phyloP scores from a whole-genome alignment of 2,113 vertebrate species.

The Xiphophorus couchianus region DNA sequence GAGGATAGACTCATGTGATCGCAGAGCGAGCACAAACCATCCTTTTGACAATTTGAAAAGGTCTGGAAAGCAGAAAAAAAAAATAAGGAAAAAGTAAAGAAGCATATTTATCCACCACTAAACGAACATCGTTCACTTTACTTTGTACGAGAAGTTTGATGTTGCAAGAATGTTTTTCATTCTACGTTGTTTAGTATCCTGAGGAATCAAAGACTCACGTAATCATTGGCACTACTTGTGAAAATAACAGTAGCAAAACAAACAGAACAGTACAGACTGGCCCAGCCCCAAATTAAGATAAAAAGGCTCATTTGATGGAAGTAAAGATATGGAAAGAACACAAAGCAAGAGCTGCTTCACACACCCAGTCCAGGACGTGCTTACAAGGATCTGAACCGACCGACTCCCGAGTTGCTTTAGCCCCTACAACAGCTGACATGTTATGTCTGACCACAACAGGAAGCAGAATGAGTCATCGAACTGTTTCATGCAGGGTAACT shows the following conservation, averaged over 20 bases:
- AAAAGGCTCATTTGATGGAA: constrained; percentile 4
- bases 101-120: neutral
- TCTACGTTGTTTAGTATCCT: neutral
- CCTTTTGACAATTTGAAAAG: constrained; percentile 24
- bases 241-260: constrained; percentile 1
- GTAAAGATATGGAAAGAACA: neutral
- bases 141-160: neutral
- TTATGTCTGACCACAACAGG: constrained; percentile 30
- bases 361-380: constrained; percentile 11
- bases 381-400: constrained; percentile 12
- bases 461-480: constrained; percentile 42
- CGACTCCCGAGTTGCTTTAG: constrained; percentile 7
- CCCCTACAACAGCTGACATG: constrained; percentile 33
- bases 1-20: constrained; percentile 32
- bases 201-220: neutral
- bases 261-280: constrained; percentile 1
- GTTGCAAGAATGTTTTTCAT: neutral
- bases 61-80: no score
- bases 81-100: neutral
- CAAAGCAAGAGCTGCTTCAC: neutral
- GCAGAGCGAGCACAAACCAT: constrained; percentile 42
- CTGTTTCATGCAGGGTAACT: constrained; percentile 9
- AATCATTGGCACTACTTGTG: neutral
- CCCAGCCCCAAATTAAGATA: constrained; percentile 12
- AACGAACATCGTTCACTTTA: neutral